A percentile compares a stretch with the other conserved stretches of the same genome.
Evolutionary conservation across 2,113 vertebrate species (phyloP).

Genomic region (Alosa alosa): DNA sequence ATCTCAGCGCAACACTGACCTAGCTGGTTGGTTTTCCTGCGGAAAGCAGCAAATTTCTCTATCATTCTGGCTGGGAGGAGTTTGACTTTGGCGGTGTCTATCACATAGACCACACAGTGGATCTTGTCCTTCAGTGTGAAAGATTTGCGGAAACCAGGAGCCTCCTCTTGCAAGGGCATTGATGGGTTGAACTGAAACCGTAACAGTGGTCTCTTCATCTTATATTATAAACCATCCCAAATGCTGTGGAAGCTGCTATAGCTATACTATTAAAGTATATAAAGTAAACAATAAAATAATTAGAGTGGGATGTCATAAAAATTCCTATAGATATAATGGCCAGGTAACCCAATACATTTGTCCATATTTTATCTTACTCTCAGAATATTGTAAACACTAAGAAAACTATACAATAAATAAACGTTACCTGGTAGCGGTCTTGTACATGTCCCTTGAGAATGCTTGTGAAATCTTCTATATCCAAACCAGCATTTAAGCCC

Average conservation of each 20-base stretch:
- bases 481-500: conserved; percentile 53
- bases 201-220: not conserved
- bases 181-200: conserved; percentile 43
- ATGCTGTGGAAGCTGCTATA: no score
- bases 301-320: no score
- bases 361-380: no score
- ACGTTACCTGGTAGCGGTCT: conserved; percentile 66
- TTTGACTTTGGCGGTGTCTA: conserved; percentile 59
- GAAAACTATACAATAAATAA: no score
- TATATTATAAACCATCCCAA: no score
- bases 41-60: conserved; percentile 63
- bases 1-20: conserved; percentile 43
- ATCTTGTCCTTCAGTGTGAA: conserved; percentile 47
- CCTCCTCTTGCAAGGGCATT: conserved; percentile 24
- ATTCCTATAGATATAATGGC: no score
- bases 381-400: no score
- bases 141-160: conserved; percentile 14
- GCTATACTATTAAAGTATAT: no score
- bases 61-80: conserved; percentile 60
- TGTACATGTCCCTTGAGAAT: conserved; percentile 64
- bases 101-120: conserved; percentile 61
- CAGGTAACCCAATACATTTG: no score
- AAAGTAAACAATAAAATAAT: no score
- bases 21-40: conserved; percentile 54
- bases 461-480: conserved; percentile 58